Evolutionary conservation across 2,888 invertebrate genomes (phyloP), one percentile per base, ranked within the genome.

Genomic region (Callosobruchus maculatus): DNA sequence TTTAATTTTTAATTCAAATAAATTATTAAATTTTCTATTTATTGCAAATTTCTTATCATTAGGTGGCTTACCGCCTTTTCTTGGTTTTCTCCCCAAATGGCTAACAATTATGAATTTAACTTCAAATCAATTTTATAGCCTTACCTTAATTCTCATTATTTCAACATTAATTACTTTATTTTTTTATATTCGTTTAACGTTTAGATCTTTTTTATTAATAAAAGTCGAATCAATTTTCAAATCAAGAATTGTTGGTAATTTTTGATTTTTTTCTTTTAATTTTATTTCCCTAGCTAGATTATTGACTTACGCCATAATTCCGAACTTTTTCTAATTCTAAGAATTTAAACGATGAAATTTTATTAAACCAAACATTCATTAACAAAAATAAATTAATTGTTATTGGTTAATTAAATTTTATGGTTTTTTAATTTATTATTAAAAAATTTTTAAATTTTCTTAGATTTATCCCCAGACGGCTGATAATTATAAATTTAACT

Each of bases 71-170:
- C 91, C 91, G 0, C 91, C 91, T 0, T 90, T 91, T 82, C 81
- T 91, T 83, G 91, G 91, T 87, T 91, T 91, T 88, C 85, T 90
- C 0, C 90, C 91, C 1, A 91, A 91, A 89, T 91, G 90, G 89
- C 81, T 90, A 81, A 84, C 89, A 75, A 89, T 91, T 84, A 89
- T 90, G 87, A 86, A 84, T 82, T 77, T 90, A 87, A 85, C 89
- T 77, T 78, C 82, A 73, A 88, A 85, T 82, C 86, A 88, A 67
- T 85, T 87, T 83, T 85, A 84, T 80, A 74, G 88, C 75, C 75
- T 89, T 84, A 83, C 86, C 77, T 84, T 88, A 79, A 84, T 89
- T 81, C 87, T 90, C 86, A 84, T 90, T 69, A 30, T 73, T 5
- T 74, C 70, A 22, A 74, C 75, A 2, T 30, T 75, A 49, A 21